Conservation (phyloP, 2,888 invertebrate species). For the Strigamia crassipes region DNA sequence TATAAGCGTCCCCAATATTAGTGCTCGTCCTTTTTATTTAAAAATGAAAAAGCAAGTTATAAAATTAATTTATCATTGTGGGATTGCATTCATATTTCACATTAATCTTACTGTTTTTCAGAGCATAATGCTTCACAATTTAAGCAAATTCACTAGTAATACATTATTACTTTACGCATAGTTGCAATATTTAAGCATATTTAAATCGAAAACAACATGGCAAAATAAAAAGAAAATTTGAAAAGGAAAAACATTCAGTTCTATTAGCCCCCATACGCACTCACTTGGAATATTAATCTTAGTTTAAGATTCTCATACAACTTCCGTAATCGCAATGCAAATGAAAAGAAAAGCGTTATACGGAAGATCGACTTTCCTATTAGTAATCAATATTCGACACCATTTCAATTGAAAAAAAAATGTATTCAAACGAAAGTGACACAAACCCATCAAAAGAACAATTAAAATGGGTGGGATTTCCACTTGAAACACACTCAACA, state of each 20-base stretch:
- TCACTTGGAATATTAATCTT: not conserved
- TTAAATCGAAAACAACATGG: not conserved
- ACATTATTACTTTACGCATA: not conserved
- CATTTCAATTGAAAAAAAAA: not conserved
- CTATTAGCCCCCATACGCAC: not conserved
- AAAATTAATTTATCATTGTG: too few relatives aligned
- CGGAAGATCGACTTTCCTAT: not conserved
- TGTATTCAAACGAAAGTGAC: not conserved
- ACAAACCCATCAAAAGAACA: constrained; percentile 12
- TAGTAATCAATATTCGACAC: not conserved
- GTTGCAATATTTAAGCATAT: not conserved
- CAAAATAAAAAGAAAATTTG: not conserved
- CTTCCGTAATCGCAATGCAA: not conserved
- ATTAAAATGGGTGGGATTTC: not conserved
- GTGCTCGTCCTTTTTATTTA: too few relatives aligned
- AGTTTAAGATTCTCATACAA: not conserved
- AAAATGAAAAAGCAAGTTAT: too few relatives aligned
- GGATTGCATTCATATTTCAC: too few relatives aligned
- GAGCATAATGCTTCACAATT: too few relatives aligned
- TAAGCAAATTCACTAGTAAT: too few relatives aligned
- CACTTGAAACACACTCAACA: not conserved
- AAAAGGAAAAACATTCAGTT: not conserved
- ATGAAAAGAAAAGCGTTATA: not conserved
- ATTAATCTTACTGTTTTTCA: too few relatives aligned
- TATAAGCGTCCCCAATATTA: too few relatives aligned